Conservation (phyloP, 2,113 vertebrate species). For the Ameiurus melas region DNA sequence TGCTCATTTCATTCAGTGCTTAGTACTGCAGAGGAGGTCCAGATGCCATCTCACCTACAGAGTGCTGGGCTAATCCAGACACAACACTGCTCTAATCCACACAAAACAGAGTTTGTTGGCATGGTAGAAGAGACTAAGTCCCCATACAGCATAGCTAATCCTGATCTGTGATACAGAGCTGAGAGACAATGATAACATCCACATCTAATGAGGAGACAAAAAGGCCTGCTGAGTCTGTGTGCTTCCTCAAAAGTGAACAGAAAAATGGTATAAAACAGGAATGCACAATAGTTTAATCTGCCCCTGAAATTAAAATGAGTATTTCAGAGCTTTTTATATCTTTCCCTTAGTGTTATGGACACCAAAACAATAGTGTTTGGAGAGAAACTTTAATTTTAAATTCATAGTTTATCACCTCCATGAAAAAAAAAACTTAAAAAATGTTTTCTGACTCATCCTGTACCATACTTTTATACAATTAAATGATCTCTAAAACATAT, state of each 20-base stretch:
- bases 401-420: not conserved
- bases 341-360: not conserved
- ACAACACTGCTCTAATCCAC: constrained; percentile 67
- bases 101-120: constrained; percentile 64
- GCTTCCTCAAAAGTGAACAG: not conserved
- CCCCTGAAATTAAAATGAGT: not conserved
- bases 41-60: constrained; percentile 54
- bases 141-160: constrained; percentile 63
- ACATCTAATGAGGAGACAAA: constrained; percentile 49
- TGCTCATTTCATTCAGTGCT: constrained; percentile 6
- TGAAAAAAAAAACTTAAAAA: not conserved
- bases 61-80: constrained; percentile 63
- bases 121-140: constrained; percentile 51
- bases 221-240: not conserved
- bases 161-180: constrained; percentile 63
- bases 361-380: not conserved
- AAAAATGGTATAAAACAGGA: constrained; percentile 26
- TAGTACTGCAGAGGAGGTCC: not conserved
- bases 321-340: not conserved
- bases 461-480: not conserved
- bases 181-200: constrained; percentile 54
- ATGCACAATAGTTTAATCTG: not conserved
- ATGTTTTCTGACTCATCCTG: not conserved
- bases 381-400: not conserved
- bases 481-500: not conserved